Percentiles rank a stretch among this genome's conserved stretches.
phyloP scores from a whole-genome alignment of 2,888 invertebrate species.

The Agrotis clavis region DNA sequence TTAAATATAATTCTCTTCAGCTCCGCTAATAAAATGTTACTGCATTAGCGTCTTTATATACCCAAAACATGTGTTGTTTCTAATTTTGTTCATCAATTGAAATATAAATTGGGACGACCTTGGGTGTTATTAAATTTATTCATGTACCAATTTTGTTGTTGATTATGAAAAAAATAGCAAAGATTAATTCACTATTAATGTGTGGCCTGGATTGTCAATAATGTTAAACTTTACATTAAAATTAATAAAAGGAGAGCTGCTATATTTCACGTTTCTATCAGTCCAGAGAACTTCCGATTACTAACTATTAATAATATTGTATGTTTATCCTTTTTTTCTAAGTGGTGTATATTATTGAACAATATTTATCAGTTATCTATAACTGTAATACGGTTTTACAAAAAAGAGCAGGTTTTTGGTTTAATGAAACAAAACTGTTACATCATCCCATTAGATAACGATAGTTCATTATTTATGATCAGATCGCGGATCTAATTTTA shows the following conservation, averaged over 20 bases:
- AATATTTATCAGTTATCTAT: too few species aligned
- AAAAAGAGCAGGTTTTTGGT: conserved; percentile 34
- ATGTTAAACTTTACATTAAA: not conserved
- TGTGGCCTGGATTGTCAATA: not conserved
- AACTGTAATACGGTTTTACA: conserved; percentile 6
- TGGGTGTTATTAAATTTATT: not conserved
- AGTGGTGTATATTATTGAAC: not conserved
- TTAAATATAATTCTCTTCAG: not conserved
- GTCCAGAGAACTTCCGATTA: not conserved
- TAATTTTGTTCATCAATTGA: conserved; percentile 18
- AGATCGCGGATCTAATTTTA: conserved; percentile 50
- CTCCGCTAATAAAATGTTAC: not conserved
- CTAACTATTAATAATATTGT: too few species aligned
- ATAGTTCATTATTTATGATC: conserved; percentile 52
- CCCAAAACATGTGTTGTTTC: conserved; percentile 20
- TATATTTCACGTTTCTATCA: not conserved
- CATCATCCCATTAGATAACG: conserved; percentile 45
- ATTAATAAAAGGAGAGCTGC: not conserved
- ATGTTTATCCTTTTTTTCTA: too few species aligned
- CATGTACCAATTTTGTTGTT: not conserved
- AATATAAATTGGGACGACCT: not conserved
- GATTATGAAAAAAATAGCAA: not conserved
- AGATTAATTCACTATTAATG: too few species aligned
- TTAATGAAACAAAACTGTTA: conserved; percentile 41
- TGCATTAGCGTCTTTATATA: conserved; percentile 23